phyloP scores from a whole-genome alignment of 2,113 vertebrate species.

The Heliornis fulica region DNA sequence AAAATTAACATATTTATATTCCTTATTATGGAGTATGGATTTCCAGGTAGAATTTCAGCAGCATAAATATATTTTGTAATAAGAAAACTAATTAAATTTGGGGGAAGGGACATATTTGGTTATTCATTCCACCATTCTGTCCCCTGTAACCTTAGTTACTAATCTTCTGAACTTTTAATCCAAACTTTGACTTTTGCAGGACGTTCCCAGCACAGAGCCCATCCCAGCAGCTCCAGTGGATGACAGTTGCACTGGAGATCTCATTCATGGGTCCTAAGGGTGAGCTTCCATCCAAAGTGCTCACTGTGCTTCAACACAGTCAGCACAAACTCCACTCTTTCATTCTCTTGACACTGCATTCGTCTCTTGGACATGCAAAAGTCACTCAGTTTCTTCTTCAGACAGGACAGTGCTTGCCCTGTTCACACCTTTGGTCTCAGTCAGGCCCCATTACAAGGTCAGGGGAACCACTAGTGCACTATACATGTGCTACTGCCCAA shows the following conservation, averaged over 20 bases:
- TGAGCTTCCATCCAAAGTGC: neutral
- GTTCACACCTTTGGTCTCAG: neutral
- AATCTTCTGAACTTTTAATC: neutral
- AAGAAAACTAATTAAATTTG: neutral
- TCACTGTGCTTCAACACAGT: neutral
- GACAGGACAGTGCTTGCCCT: neutral
- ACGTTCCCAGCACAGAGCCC: neutral
- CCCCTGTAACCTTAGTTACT: neutral
- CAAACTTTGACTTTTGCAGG: neutral
- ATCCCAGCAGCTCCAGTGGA: neutral
- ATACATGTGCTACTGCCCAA: accelerated
- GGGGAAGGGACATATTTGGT: neutral
- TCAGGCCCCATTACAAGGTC: neutral
- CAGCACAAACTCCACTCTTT: neutral
- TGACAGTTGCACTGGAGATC: neutral
- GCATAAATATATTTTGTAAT: slow-evolving; percentile 3
- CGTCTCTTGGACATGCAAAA: neutral
- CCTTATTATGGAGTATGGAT: neutral
- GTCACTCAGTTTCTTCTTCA: neutral
- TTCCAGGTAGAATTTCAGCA: slow-evolving; percentile 1
- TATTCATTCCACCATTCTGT: neutral
- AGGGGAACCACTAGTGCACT: neutral
- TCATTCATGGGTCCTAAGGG: neutral
- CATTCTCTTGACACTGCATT: neutral
- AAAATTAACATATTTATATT: neutral